Base-by-base conservation (phyloP, 2,888 invertebrate genomes). In the Ophraella communa region DNA sequence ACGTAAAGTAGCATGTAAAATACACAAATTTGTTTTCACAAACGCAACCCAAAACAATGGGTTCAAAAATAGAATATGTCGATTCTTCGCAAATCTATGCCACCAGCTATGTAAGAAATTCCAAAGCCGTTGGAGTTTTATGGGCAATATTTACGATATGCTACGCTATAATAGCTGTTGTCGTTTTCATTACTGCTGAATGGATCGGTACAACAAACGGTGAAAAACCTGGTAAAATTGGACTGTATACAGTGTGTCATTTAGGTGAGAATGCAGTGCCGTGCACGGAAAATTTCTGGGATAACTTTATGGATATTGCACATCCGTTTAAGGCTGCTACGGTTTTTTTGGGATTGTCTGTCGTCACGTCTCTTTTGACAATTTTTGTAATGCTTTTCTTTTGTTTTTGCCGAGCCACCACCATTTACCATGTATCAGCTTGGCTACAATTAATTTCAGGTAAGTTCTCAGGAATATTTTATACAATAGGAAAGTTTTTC, bases 101-200 rank as follows among this genome's bases (percentile, higher is more conserved):
- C 70, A 93, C 94, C 66, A 94, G 93, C 84, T 95, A 95, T 81
- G 93, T 94, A 73, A 88, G 94, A 74, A 94, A 95, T 85, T 94
- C 94, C 73, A 94, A 94, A 85, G 97, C 97, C 54, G 95, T 98
- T 70, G 96, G 96, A 56, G 96, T 98, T 66, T 87, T 98, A 73
- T 98, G 98, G 98, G 97, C 94, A 68, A 94, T 98, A 79, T 97
- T 98, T 84, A 95, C 96, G 72, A 93, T 98, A 80, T 97, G 97
- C 84, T 97, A 95, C 82, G 95, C 95, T 70, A 96, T 98, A 78
- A 95, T 99, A 78, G 92, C 93, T 77, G 91, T 95, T 73, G 95
- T 98, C 30, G 94, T 96, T 3, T 96, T 98, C 82, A 91, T 98
- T 64, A 97, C 97, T 68, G 96, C 96, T 45, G 92, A 96, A 84